Evolutionary conservation across 1,140 invertebrate species (phyloP).

Genomic region (Heliconius eleuchia): DNA sequence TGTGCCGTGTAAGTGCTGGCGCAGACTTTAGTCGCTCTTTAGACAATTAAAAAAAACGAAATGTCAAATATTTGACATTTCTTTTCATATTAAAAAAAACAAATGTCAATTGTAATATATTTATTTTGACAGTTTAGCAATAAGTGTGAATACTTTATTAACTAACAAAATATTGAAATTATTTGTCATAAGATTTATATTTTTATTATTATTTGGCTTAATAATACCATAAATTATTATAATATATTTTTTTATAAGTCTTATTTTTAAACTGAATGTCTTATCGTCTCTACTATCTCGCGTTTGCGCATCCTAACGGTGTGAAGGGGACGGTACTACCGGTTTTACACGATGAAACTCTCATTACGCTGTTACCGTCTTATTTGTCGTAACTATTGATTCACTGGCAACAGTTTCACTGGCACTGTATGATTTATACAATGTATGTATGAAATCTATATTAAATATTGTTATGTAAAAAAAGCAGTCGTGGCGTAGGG

Average conservation of each 20-base stretch:
- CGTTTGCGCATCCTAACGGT: conserved; percentile 53
- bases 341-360: conserved; percentile 70
- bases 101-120: neutral
- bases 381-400: conserved; percentile 62
- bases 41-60: neutral
- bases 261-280: too few species aligned
- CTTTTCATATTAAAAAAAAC: neutral
- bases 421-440: neutral
- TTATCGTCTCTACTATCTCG: conserved; percentile 6
- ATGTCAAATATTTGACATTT: neutral
- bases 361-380: conserved; percentile 61
- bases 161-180: too few species aligned
- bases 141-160: too few species aligned
- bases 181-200: too few species aligned
- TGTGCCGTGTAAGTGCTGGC: conserved; percentile 39
- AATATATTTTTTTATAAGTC: neutral
- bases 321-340: conserved; percentile 67
- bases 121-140: neutral
- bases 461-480: neutral
- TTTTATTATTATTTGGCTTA: neutral
- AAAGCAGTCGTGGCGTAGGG: too few species aligned
- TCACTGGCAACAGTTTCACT: conserved; percentile 10
- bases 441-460: neutral
- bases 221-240: neutral
- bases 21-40: conserved; percentile 19